Evolutionary conservation across 1,140 invertebrate genomes (phyloP).

Genomic region (Sycophaga agraensis): DNA sequence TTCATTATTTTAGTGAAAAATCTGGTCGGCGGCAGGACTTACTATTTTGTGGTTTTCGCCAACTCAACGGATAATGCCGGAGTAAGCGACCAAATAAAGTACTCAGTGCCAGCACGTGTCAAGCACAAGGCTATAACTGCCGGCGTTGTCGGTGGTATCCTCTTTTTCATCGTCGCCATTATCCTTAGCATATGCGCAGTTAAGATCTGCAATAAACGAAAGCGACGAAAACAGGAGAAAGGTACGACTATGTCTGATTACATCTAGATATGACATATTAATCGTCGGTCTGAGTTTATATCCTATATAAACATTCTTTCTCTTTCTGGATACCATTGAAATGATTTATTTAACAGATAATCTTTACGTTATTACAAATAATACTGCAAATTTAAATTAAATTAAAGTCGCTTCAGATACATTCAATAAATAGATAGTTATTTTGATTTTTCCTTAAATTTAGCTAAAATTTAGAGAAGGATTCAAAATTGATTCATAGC

Average conservation of each 20-base stretch:
- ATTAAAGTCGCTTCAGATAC: no score
- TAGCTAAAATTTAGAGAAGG: no score
- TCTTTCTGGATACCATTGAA: no score
- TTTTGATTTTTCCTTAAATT: no score
- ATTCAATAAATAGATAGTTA: no score
- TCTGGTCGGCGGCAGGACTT: conserved; percentile 83
- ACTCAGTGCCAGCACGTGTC: conserved; percentile 81
- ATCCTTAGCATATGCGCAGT: conserved; percentile 94
- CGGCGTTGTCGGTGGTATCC: conserved; percentile 88
- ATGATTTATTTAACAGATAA: no score
- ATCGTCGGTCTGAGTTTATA: neutral
- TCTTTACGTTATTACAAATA: no score
- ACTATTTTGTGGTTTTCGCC: conserved; percentile 86
- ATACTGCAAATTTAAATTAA: no score
- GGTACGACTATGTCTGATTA: conserved; percentile 69
- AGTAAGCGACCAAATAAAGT: conserved; percentile 78
- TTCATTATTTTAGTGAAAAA: conserved; percentile 78
- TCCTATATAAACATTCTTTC: conserved; percentile 9
- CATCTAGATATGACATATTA: no score
- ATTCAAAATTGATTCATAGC: no score
- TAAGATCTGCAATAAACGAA: conserved; percentile 95
- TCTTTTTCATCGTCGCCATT: conserved; percentile 95
- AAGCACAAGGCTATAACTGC: conserved; percentile 92
- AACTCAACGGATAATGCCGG: conserved; percentile 75
- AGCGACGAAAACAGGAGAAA: conserved; percentile 95